Base-by-base conservation (phyloP, 1,140 invertebrate species). In the Drosophila nasuta region DNA sequence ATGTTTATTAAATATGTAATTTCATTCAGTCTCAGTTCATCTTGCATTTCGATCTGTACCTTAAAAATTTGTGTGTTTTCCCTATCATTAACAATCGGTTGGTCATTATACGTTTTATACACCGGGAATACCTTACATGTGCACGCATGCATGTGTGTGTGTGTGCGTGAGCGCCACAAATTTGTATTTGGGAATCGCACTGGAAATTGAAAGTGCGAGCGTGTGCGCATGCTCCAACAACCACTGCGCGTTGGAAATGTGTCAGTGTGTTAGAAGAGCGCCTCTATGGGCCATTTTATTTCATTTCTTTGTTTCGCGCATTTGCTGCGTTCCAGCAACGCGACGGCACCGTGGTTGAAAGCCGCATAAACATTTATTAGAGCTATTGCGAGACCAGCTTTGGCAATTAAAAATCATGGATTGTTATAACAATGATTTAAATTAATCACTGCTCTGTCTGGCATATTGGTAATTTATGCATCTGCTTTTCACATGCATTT, bases 231-330 rank as follows among this genome's bases (percentile, higher is more conserved):
- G 54, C 35, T 41, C 54, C 54, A 57, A 48, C 25, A 67, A 73
- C 35, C 45, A 45, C 17, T 86, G 82, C 75, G 82, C 82, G 76
- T 78, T 88, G 83, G 81, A 87, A 87, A 83, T 87, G 85, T 88
- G 83, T 87, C 87, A 87, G 80, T 87, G 81, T 87, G 85, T 70
- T 87, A 87, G 72, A 63, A 77, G 75, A 77, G 76, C 70, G 52
- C 35, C 41, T 45, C 66, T 60, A 58, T 49, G 48, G 49, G 35
- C 65, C 49, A 56, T 78, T 83, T 49, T 38, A 73, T 79, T 83
- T 49, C 45, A 73, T 79, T 86, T 69, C 82, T 38, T 51, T 66
- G 66, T 70, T 75, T 74, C 63, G 60, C 68, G 49, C 49, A 54
- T 28, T 56, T 45, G 20, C 2, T 28, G 20, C 51, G 51, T 52